Conservation (phyloP, 2,113 vertebrate species). For the Pluvialis apricaria region DNA sequence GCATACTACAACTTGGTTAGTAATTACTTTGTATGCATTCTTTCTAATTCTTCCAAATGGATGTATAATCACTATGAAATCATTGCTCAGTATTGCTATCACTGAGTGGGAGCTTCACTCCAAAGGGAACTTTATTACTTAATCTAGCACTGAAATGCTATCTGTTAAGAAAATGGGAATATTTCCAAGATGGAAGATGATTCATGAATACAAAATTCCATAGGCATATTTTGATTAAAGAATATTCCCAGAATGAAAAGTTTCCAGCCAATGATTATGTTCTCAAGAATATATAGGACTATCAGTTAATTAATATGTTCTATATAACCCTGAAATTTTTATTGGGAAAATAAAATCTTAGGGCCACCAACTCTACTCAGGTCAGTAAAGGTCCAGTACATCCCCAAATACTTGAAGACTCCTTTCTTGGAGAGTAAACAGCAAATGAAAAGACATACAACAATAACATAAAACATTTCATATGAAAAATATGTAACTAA, state of each 20-base stretch:
- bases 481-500: background rate
- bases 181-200: slow-evolving; percentile 1
- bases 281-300: background rate
- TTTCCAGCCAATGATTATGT: background rate
- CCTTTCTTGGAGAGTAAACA: background rate
- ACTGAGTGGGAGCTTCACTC: background rate
- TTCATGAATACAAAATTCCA: background rate
- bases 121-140: background rate
- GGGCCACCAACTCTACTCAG: background rate
- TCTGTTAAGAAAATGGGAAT: background rate
- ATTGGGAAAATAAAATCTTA: background rate
- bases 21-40: background rate
- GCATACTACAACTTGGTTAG: background rate
- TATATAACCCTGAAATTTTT: background rate
- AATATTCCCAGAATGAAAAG: background rate
- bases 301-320: background rate
- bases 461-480: background rate
- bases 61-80: background rate
- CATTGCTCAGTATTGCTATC: background rate
- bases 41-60: background rate
- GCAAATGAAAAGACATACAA: background rate
- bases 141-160: background rate
- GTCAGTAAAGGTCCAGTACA: background rate
- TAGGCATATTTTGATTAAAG: background rate
- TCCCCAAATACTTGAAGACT: background rate